Conservation (phyloP, 2,797 vertebrate species). For the Falco concolor region DNA sequence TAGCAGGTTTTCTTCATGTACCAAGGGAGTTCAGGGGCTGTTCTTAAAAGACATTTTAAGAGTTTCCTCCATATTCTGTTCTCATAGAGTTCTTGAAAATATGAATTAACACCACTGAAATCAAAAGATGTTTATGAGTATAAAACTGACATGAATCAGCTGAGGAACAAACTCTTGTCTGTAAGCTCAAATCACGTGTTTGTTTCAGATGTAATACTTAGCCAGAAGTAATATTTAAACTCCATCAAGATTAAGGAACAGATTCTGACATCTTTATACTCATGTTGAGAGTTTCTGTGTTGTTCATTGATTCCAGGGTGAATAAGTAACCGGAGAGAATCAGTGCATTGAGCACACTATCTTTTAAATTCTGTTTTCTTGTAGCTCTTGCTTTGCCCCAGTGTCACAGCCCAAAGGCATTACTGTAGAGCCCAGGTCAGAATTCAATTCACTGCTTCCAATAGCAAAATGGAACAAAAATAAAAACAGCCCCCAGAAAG, state of each 20-base stretch:
- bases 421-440: not conserved
- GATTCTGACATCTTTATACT: conserved; percentile 36
- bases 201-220: conserved; percentile 28
- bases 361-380: not conserved
- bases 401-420: not conserved
- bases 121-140: conserved; percentile 12
- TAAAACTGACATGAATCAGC: conserved; percentile 33
- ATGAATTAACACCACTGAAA: not conserved
- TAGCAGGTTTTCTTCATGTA: not conserved
- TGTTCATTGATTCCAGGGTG: conserved; percentile 21
- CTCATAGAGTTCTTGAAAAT: conserved; percentile 2
- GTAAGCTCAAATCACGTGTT: conserved; percentile 27
- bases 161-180: conserved; percentile 12
- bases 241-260: conserved; percentile 1
- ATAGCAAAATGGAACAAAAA: not conserved
- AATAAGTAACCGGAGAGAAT: not conserved
- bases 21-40: not conserved
- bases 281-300: not conserved
- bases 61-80: not conserved
- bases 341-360: not conserved
- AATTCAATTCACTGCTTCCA: not conserved
- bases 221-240: conserved; percentile 61
- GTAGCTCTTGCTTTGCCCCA: not conserved
- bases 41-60: not conserved
- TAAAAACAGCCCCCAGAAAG: not conserved